phyloP scores from a whole-genome alignment of 2,888 invertebrate species.

The Pachymerium ferrugineum region DNA sequence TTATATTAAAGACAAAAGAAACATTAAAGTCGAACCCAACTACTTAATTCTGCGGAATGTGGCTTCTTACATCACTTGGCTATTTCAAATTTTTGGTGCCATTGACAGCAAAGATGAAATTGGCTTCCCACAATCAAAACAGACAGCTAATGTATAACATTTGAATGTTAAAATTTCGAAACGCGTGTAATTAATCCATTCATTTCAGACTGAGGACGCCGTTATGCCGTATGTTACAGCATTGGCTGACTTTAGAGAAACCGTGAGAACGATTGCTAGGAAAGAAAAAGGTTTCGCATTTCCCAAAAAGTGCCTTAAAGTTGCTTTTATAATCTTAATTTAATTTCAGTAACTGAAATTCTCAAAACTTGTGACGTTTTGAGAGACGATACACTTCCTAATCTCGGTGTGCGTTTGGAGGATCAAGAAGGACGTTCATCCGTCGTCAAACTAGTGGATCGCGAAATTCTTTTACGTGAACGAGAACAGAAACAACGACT shows the following conservation, averaged over 20 bases:
- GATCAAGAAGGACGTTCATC: slow-evolving; percentile 72
- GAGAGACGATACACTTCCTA: slow-evolving; percentile 79
- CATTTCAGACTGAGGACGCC: slow-evolving; percentile 61
- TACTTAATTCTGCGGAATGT: slow-evolving; percentile 64
- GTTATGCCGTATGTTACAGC: slow-evolving; percentile 85
- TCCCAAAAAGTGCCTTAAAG: too few species aligned
- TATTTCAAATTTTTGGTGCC: slow-evolving; percentile 56
- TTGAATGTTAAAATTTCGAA: neutral
- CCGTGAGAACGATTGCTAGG: slow-evolving; percentile 65
- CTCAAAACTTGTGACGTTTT: slow-evolving; percentile 80
- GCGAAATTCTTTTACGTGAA: slow-evolving; percentile 71
- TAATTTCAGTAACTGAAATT: slow-evolving; percentile 58
- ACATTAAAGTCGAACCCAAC: slow-evolving; percentile 53
- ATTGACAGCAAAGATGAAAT: slow-evolving; percentile 42
- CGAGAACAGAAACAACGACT: slow-evolving; percentile 67
- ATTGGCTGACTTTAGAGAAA: slow-evolving; percentile 77
- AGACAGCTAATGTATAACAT: neutral
- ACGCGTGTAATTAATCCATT: neutral
- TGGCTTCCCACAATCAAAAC: neutral
- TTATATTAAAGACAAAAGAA: slow-evolving; percentile 65
- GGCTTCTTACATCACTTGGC: slow-evolving; percentile 76
- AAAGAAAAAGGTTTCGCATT: slow-evolving; percentile 47
- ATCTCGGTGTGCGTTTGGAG: slow-evolving; percentile 87
- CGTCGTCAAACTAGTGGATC: slow-evolving; percentile 82
- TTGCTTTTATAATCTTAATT: slow-evolving; percentile 1